A percentile compares a stretch with the other conserved stretches of the same genome.
Evolutionary conservation across 2,888 invertebrate genomes (phyloP).

Genomic region (Drosophila putrida): DNA sequence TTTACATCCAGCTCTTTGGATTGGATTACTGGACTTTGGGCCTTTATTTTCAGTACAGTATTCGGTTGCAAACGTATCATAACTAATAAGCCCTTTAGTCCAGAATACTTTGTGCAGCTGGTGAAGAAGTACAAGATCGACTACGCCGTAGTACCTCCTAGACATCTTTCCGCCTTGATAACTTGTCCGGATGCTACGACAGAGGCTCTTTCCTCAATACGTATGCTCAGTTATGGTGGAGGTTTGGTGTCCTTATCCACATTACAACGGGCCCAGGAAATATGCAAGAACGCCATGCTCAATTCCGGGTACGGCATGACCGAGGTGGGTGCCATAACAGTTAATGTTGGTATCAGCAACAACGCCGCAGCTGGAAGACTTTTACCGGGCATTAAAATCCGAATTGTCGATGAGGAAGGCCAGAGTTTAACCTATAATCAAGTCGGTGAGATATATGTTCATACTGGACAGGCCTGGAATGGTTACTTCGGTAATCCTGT

Average conservation of each 20-base stretch:
- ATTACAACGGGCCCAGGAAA: constrained; percentile 57
- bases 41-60: constrained; percentile 55
- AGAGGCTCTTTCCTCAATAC: constrained; percentile 60
- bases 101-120: constrained; percentile 68
- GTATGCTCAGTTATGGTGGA: constrained; percentile 69
- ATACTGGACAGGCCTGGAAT: constrained; percentile 65
- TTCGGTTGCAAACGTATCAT: constrained; percentile 67
- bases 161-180: constrained; percentile 64
- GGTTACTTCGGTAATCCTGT: constrained; percentile 80
- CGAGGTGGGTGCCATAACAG: constrained; percentile 67
- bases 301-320: constrained; percentile 74
- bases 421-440: constrained; percentile 62
- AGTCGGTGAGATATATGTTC: constrained; percentile 79
- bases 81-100: constrained; percentile 62
- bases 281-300: constrained; percentile 62
- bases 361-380: constrained; percentile 70
- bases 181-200: constrained; percentile 55
- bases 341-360: constrained; percentile 62
- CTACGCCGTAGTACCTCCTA: constrained; percentile 62
- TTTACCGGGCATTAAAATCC: constrained; percentile 57
- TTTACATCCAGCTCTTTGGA: constrained; percentile 66
- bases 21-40: constrained; percentile 69
- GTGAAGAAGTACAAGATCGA: constrained; percentile 74
- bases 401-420: constrained; percentile 75
- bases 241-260: constrained; percentile 59